A percentile compares a stretch with the other conserved stretches of the same genome.
These are phyloP conservation scores for Sclerodermus sp. DNA, from an alignment of 2,888 invertebrate genomes.

Conservation along the genomic window DNA sequence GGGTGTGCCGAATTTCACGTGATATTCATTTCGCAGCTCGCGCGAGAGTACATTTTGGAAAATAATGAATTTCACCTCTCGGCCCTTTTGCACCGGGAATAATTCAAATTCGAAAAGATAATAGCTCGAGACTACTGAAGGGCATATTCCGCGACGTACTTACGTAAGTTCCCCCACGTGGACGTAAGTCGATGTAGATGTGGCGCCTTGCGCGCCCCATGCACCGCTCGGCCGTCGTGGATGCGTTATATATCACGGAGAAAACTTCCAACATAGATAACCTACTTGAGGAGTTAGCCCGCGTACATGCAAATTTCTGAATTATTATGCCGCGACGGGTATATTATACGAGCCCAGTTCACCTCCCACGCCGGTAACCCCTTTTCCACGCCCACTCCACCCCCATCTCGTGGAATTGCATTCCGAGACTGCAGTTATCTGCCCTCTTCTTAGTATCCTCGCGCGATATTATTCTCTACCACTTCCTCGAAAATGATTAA, in stretches of 20 bases:
- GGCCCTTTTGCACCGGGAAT: constrained; percentile 11
- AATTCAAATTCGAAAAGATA: constrained; percentile 50
- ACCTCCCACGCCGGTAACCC: constrained; percentile 1
- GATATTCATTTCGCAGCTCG: too few relatives aligned
- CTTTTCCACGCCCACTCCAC: constrained; percentile 1
- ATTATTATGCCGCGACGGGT: constrained; percentile 54
- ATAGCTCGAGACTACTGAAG: constrained; percentile 26
- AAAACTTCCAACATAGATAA: constrained; percentile 57
- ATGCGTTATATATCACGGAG: constrained; percentile 47
- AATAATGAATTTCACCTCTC: neutral
- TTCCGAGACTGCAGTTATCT: constrained; percentile 21
- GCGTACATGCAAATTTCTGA: constrained; percentile 59
- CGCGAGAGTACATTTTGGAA: too few relatives aligned
- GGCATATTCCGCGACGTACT: constrained; percentile 20
- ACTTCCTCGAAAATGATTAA: too few relatives aligned
- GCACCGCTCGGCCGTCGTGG: constrained; percentile 25
- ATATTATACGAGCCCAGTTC: constrained; percentile 36
- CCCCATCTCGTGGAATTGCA: constrained; percentile 1
- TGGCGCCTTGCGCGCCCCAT: constrained; percentile 21
- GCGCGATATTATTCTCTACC: too few relatives aligned
- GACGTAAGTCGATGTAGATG: constrained; percentile 28
- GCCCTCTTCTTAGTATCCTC: constrained; percentile 9
- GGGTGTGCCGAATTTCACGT: too few relatives aligned
- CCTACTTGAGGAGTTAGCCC: constrained; percentile 59
- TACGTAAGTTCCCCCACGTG: constrained; percentile 37